Percentiles rank a stretch among this genome's conserved stretches.
These are phyloP conservation scores for Pycnonotus jocosus DNA, from an alignment of 2,113 vertebrate species.

Conservation along the genomic window DNA sequence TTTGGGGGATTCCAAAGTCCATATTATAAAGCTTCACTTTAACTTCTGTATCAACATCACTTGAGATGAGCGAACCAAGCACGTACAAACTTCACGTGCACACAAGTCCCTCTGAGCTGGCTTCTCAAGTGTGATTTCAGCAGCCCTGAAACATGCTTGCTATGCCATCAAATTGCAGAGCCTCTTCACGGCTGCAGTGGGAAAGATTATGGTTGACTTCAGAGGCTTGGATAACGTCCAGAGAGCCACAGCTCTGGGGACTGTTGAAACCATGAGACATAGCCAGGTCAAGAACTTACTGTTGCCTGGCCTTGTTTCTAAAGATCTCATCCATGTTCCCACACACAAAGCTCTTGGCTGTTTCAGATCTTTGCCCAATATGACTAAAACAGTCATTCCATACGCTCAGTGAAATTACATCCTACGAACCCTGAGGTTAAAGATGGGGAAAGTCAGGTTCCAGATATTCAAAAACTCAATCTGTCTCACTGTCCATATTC, in stretches of 20 bases:
- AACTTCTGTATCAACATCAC: not conserved
- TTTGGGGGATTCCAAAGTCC: slow-evolving; percentile 29
- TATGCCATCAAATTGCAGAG: slow-evolving; percentile 1
- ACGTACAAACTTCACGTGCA: not conserved
- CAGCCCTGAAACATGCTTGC: not conserved
- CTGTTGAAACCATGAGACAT: slow-evolving; percentile 17
- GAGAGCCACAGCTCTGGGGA: slow-evolving; percentile 2
- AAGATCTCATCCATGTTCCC: not conserved
- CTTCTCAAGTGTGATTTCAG: not conserved
- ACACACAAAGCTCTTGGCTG: not conserved
- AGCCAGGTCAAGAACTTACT: slow-evolving; percentile 38
- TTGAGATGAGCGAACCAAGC: not conserved
- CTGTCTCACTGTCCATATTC: not conserved
- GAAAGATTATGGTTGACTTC: slow-evolving; percentile 30
- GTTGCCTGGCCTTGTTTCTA: not conserved
- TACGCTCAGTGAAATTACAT: not conserved
- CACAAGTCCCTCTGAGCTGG: not conserved
- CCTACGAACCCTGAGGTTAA: not conserved
- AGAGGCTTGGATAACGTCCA: not conserved
- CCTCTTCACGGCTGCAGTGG: not conserved
- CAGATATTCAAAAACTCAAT: not conserved
- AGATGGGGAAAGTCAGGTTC: not conserved
- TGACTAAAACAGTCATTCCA: not conserved
- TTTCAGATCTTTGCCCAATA: not conserved
- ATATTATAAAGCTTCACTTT: not conserved